phyloP scores from a whole-genome alignment of 2,888 invertebrate species.

The Eilema caniola region DNA sequence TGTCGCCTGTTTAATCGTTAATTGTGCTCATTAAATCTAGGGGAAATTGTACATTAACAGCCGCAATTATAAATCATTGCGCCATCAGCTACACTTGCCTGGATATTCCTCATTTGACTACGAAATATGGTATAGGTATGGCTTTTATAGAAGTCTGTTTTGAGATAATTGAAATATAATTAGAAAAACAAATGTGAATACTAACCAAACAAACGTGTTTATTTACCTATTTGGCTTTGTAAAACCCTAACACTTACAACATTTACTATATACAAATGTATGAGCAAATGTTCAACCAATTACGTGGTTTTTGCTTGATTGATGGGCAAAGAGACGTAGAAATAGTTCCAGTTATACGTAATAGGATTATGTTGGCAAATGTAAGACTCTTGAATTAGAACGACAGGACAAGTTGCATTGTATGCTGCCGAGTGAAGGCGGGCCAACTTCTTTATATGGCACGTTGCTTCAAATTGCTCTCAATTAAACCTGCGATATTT shows the following conservation, averaged over 20 bases:
- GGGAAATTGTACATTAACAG: constrained; percentile 2
- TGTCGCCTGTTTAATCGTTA: background rate
- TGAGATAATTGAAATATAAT: background rate
- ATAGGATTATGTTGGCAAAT: constrained; percentile 7
- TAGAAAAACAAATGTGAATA: background rate
- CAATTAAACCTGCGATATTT: constrained; percentile 40
- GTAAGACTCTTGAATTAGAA: constrained; percentile 20
- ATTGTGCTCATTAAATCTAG: constrained; percentile 1
- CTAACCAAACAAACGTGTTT: background rate
- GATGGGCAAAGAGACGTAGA: background rate
- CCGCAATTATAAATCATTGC: constrained; percentile 10
- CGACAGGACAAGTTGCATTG: constrained; percentile 53
- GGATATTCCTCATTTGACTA: background rate
- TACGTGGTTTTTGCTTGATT: background rate
- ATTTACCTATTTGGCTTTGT: background rate
- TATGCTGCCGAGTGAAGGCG: constrained; percentile 46
- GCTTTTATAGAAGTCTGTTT: background rate
- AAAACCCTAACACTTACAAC: background rate
- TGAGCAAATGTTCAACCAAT: constrained; percentile 4
- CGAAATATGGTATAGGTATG: background rate
- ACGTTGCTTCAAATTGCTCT: constrained; percentile 41
- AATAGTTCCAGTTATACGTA: constrained; percentile 6
- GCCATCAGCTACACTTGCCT: background rate
- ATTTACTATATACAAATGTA: background rate
- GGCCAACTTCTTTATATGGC: constrained; percentile 47